These are phyloP conservation scores for Ennomos fuscantarius DNA, from an alignment of 2,888 invertebrate genomes.

Conservation along the genomic window DNA sequence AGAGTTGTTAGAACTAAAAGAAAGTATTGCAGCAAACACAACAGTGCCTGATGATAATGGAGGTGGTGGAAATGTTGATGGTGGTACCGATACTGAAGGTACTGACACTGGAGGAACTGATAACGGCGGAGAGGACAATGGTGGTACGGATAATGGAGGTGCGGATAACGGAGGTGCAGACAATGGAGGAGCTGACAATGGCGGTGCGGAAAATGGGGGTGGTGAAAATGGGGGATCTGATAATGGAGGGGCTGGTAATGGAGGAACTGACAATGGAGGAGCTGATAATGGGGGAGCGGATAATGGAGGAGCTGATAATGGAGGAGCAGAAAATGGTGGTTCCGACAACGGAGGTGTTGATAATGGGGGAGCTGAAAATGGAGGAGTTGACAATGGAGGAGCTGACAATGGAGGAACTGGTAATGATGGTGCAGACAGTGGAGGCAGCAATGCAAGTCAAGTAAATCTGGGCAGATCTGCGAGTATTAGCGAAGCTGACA, in stretches of 20 bases:
- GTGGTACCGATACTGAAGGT: neutral
- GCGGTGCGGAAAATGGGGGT: neutral
- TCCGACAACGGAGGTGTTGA: neutral
- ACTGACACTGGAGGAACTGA: constrained; percentile 1
- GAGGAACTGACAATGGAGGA: no score
- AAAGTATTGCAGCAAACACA: neutral
- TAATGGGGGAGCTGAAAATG: neutral
- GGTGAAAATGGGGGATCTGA: neutral
- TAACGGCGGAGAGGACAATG: neutral
- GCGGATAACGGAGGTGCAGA: neutral
- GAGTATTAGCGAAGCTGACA: no score
- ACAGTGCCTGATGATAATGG: neutral
- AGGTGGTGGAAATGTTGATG: neutral
- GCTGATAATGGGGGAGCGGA: no score
- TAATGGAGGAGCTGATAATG: no score
- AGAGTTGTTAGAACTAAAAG: constrained; percentile 47
- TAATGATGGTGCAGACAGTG: no score
- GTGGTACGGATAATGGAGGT: neutral
- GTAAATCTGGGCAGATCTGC: no score
- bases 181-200: neutral
- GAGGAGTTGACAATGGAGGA: no score
- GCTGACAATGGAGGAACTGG: no score
- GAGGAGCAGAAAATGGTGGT: neutral
- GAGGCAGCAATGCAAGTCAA: no score
- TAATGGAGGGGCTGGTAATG: no score